Evolutionary conservation across 2,113 vertebrate genomes (phyloP).

Genomic region (Entomyzon cyanotis): DNA sequence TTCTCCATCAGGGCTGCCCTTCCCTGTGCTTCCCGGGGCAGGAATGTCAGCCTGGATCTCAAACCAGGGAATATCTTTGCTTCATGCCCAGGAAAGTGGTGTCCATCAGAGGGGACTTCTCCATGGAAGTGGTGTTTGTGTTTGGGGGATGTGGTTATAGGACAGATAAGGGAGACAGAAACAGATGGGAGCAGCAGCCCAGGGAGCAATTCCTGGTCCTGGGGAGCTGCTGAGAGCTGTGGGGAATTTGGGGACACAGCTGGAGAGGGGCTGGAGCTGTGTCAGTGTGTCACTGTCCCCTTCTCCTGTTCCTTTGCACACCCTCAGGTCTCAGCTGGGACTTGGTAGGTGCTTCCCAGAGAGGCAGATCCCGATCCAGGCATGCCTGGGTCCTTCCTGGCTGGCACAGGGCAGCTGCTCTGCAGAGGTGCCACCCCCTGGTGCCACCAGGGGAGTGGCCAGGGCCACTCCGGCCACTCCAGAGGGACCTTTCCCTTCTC

Average conservation of each 20-base stretch:
- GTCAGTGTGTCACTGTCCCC: neutral
- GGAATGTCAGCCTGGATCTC: neutral
- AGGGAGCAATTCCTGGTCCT: neutral
- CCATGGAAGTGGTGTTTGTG: accelerated
- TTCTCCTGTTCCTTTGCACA: neutral
- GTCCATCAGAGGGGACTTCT: neutral
- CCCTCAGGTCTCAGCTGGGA: neutral
- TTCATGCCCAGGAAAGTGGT: accelerated
- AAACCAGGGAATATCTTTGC: neutral
- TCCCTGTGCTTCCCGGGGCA: neutral
- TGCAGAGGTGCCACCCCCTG: neutral
- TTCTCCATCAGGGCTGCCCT: neutral
- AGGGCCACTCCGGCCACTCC: neutral
- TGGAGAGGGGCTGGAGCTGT: neutral
- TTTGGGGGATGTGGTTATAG: neutral
- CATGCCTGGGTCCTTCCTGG: neutral
- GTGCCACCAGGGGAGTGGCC: neutral
- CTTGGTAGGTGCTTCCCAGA: neutral
- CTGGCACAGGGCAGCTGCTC: neutral
- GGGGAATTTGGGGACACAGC: accelerated
- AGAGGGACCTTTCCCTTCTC: neutral
- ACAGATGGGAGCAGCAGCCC: neutral
- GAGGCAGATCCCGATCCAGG: neutral
- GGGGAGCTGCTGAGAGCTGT: neutral
- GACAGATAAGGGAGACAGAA: neutral